These are phyloP conservation scores for Prolemur simus DNA, from an alignment of 2,113 vertebrate genomes.

Conservation along the genomic window DNA sequence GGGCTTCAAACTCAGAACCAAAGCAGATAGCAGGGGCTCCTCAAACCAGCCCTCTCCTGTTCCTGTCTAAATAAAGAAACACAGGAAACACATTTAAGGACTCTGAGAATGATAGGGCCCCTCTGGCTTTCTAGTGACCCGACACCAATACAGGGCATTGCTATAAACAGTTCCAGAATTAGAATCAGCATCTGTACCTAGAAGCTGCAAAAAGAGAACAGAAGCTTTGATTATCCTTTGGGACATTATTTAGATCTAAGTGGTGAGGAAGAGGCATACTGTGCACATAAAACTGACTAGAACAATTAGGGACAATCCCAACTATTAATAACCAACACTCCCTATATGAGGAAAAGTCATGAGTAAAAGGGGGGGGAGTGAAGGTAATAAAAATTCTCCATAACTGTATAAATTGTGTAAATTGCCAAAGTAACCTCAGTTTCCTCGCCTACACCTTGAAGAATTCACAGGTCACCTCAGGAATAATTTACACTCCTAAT, in stretches of 20 bases:
- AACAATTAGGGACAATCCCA: background rate
- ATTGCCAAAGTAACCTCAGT: background rate
- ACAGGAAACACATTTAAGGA: background rate
- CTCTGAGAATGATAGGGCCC: background rate
- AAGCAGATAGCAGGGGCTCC: background rate
- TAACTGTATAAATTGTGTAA: background rate
- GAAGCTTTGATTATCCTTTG: background rate
- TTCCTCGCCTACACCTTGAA: background rate
- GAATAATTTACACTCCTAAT: background rate
- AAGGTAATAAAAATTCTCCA: background rate
- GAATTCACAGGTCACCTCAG: background rate
- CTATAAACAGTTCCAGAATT: constrained; percentile 34
- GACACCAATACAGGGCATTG: background rate
- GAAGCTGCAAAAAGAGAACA: background rate
- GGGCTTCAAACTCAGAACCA: background rate
- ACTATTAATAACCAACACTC: background rate
- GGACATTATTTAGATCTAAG: constrained; percentile 29
- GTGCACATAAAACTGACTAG: background rate
- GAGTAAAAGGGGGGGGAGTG: background rate
- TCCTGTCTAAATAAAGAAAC: background rate
- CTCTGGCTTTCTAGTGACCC: constrained; percentile 18
- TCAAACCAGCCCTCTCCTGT: constrained; percentile 2
- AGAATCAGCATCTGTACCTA: background rate
- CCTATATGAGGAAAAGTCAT: background rate
- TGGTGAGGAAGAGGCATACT: background rate